Evolutionary conservation across 2,797 vertebrate species (phyloP).

Genomic region (Scolopax bukidnonensis): DNA sequence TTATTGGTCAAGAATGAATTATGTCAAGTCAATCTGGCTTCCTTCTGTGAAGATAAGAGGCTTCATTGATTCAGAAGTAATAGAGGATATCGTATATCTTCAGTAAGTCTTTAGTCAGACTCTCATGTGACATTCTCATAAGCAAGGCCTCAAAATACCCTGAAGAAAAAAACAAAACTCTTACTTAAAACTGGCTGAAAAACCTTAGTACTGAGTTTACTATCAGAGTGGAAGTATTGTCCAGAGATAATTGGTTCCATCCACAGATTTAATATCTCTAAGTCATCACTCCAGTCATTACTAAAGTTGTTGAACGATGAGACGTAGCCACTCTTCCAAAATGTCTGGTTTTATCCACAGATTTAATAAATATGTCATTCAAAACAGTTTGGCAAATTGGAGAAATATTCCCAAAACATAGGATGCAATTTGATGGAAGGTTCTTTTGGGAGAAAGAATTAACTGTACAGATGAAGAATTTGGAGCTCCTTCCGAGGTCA

Average conservation of each 20-base stretch:
- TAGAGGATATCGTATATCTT: constrained; percentile 3
- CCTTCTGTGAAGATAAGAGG: constrained; percentile 43
- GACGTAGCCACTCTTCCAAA: neutral
- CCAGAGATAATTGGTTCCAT: neutral
- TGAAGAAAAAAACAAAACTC: neutral
- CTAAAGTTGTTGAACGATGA: neutral
- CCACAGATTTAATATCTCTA: neutral
- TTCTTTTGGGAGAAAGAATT: neutral
- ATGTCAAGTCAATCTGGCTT: constrained; percentile 41
- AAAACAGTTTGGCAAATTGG: neutral
- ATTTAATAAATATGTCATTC: neutral
- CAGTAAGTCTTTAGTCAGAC: neutral
- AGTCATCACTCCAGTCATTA: neutral
- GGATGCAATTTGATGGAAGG: neutral
- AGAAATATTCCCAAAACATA: neutral
- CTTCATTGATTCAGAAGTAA: constrained; percentile 33
- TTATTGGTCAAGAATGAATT: constrained; percentile 23
- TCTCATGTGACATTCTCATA: constrained; percentile 28
- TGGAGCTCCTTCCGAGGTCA: neutral
- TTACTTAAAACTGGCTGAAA: neutral
- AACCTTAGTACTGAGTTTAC: neutral
- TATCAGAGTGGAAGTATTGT: neutral
- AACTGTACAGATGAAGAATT: neutral
- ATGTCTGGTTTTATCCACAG: neutral
- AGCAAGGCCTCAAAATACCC: neutral